These are phyloP conservation scores for Rhingia campestris DNA, from an alignment of 2,888 invertebrate species.

Conservation along the genomic window DNA sequence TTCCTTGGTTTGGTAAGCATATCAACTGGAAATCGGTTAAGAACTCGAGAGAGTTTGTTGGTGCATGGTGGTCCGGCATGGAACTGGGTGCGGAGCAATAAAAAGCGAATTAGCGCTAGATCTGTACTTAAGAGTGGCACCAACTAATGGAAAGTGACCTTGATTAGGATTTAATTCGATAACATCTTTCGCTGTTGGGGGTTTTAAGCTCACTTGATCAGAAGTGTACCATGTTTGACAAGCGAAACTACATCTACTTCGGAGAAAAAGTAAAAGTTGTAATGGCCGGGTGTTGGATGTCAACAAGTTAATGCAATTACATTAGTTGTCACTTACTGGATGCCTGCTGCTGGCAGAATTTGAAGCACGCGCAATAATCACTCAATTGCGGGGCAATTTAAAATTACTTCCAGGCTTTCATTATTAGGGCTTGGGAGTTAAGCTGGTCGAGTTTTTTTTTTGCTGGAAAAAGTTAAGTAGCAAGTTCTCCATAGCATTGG, in stretches of 20 bases:
- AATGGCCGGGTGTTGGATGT: too few species aligned
- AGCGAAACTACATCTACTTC: neutral
- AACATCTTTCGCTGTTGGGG: neutral
- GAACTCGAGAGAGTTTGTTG: slow-evolving; percentile 26
- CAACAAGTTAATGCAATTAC: too few species aligned
- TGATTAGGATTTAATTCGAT: slow-evolving; percentile 54
- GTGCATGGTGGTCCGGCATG: slow-evolving; percentile 11
- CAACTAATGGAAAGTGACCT: slow-evolving; percentile 44
- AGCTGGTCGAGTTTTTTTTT: too few species aligned
- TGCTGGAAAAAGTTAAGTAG: too few species aligned
- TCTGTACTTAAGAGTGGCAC: slow-evolving; percentile 6
- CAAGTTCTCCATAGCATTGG: too few species aligned
- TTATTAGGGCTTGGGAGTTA: too few species aligned
- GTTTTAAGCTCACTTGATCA: neutral
- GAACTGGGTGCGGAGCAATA: slow-evolving; percentile 29
- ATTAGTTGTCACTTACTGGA: too few species aligned
- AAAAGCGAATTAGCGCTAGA: slow-evolving; percentile 54
- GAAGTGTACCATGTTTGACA: neutral
- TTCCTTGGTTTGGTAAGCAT: slow-evolving; percentile 21
- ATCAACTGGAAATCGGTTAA: slow-evolving; percentile 53
- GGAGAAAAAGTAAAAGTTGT: too few species aligned
- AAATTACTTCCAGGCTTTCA: too few species aligned
- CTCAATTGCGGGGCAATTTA: too few species aligned
- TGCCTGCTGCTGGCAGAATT: too few species aligned
- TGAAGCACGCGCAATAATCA: too few species aligned